Evolutionary conservation across 2,797 vertebrate genomes (phyloP).

Genomic region (Garrulus glandarius): DNA sequence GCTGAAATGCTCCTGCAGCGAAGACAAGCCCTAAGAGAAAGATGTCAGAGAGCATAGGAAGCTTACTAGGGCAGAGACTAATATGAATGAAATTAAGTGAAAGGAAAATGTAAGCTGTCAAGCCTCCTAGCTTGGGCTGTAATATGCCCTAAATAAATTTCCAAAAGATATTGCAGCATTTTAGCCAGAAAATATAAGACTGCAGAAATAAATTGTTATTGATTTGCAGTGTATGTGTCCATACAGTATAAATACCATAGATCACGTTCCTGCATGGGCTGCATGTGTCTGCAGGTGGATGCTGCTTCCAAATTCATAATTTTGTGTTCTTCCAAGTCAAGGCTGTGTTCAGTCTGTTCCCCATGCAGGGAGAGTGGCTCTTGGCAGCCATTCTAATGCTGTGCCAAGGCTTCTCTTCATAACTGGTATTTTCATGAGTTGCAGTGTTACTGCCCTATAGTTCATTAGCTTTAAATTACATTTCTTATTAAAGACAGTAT

Average conservation of each 20-base stretch:
- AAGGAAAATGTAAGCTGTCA: constrained; percentile 27
- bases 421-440: not conserved
- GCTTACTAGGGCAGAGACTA: not conserved
- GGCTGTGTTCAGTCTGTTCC: not conserved
- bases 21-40: constrained; percentile 25
- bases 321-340: not conserved
- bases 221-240: not conserved
- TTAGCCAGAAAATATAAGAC: not conserved
- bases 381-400: not conserved
- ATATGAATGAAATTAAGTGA: not conserved
- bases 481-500: not conserved
- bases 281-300: not conserved
- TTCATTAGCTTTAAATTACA: not conserved
- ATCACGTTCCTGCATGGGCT: not conserved
- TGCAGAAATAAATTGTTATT: not conserved
- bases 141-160: not conserved
- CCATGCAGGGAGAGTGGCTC: not conserved
- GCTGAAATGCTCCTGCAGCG: not conserved
- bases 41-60: not conserved
- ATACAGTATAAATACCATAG: not conserved
- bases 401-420: not conserved
- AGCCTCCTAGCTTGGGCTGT: not conserved
- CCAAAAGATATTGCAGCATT: not conserved
- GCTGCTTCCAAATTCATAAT: not conserved
- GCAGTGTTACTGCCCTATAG: not conserved